A percentile compares a stretch with the other conserved stretches of the same genome.
phyloP scores from a whole-genome alignment of 2,888 invertebrate genomes.

The Serrognathus titanus region DNA sequence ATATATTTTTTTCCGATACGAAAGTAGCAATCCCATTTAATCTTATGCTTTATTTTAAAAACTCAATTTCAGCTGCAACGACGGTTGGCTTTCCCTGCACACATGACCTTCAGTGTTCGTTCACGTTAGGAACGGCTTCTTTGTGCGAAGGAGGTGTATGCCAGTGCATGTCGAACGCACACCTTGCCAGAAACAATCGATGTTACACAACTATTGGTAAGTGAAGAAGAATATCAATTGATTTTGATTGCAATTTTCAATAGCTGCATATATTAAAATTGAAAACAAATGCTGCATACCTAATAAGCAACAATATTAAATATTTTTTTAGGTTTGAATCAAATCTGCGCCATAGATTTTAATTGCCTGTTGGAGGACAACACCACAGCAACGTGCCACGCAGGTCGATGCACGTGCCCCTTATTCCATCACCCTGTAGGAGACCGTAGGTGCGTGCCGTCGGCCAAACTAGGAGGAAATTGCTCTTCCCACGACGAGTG shows the following conservation, averaged over 20 bases:
- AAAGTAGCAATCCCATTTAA: background rate
- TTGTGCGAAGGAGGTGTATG: conserved; percentile 35
- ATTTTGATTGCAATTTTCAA: too few species aligned
- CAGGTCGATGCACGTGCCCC: conserved; percentile 40
- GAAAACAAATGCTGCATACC: too few species aligned
- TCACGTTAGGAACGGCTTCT: conserved; percentile 32
- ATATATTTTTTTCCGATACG: too few species aligned
- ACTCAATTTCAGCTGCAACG: conserved; percentile 32
- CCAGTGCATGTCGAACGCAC: conserved; percentile 33
- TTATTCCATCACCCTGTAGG: conserved; percentile 30
- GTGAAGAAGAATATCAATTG: too few species aligned
- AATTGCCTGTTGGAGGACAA: conserved; percentile 39
- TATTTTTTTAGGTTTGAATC: conserved; percentile 32
- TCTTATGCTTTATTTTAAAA: background rate
- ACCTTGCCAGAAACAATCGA: conserved; percentile 31
- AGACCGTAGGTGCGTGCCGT: conserved; percentile 35
- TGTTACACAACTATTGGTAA: conserved; percentile 39
- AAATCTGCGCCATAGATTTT: conserved; percentile 34
- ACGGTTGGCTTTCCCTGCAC: conserved; percentile 36
- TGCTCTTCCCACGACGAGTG: conserved; percentile 40
- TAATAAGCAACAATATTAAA: too few species aligned
- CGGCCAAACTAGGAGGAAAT: conserved; percentile 33
- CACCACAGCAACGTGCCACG: conserved; percentile 36
- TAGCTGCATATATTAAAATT: too few species aligned
- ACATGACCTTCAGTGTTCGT: conserved; percentile 39